A percentile compares a stretch with the other conserved stretches of the same genome.
Evolutionary conservation across 2,888 invertebrate genomes (phyloP).

Genomic region (Lepidonotus clava): DNA sequence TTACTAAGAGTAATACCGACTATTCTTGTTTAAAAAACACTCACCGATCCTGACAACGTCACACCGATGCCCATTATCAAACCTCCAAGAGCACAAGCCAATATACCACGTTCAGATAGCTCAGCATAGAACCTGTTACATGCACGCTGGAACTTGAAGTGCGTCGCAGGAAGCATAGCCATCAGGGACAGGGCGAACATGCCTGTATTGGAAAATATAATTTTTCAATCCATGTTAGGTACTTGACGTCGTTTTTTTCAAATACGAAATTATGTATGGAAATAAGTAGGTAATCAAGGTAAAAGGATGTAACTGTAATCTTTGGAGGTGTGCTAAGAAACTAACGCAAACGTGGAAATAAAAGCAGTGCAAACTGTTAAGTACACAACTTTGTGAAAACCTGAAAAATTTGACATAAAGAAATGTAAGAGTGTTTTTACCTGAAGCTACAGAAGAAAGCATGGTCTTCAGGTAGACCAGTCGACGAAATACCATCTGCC

Average conservation of each 20-base stretch:
- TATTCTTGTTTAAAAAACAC: conserved; percentile 23
- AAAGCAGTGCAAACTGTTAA: no score
- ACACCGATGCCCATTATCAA: conserved; percentile 63
- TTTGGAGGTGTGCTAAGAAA: no score
- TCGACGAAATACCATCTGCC: conserved; percentile 63
- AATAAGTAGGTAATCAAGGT: no score
- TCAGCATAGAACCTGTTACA: conserved; percentile 61
- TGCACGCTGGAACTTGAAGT: conserved; percentile 54
- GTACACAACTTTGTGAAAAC: no score
- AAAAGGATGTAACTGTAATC: no score
- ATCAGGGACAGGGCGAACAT: conserved; percentile 65
- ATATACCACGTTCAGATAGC: conserved; percentile 61
- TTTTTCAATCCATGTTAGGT: no score
- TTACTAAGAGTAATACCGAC: no score
- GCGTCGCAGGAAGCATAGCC: conserved; percentile 62
- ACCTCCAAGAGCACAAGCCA: conserved; percentile 62
- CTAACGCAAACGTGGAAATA: no score
- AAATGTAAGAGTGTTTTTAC: no score
- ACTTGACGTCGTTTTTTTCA: no score
- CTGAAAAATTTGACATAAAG: no score
- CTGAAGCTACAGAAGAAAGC: conserved; percentile 64
- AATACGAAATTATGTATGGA: no score
- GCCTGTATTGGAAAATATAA: conserved; percentile 60
- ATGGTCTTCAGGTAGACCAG: conserved; percentile 63
- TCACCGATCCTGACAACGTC: conserved; percentile 64